A percentile compares a stretch with the other conserved stretches of the same genome.
phyloP scores from a whole-genome alignment of 2,113 vertebrate genomes.

The Pseudorasbora parva region DNA sequence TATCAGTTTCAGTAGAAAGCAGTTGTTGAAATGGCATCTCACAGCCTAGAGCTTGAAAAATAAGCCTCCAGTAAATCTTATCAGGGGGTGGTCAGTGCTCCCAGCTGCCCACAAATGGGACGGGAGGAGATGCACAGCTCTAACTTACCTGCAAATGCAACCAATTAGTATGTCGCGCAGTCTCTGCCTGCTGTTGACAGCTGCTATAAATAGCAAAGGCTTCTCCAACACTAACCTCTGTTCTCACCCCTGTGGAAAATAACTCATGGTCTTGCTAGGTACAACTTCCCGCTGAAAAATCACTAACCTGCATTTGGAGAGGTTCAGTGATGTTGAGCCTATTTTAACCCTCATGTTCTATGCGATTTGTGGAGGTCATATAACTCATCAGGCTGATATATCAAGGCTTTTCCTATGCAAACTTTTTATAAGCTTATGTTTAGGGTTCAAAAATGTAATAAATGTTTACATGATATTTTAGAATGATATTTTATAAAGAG shows the following conservation, averaged over 20 bases:
- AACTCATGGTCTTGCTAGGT: slow-evolving; percentile 37
- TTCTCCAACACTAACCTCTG: slow-evolving; percentile 62
- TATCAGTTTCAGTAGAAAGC: slow-evolving; percentile 64
- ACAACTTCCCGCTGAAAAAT: slow-evolving; percentile 40
- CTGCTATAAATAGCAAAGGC: slow-evolving; percentile 69
- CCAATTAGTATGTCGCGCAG: slow-evolving; percentile 64
- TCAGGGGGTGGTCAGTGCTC: slow-evolving; percentile 51
- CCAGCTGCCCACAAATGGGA: slow-evolving; percentile 44
- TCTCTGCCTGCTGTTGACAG: slow-evolving; percentile 64
- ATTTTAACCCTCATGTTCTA: neutral
- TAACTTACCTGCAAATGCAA: slow-evolving; percentile 67
- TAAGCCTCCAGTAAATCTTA: slow-evolving; percentile 61
- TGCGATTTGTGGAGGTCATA: too few relatives aligned
- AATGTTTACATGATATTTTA: too few relatives aligned
- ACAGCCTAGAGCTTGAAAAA: slow-evolving; percentile 61
- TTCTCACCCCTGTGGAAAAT: slow-evolving; percentile 56
- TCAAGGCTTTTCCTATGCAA: neutral
- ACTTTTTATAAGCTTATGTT: neutral
- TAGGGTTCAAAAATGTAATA: neutral
- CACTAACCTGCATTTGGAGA: slow-evolving; percentile 41
- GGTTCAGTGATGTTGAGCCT: slow-evolving; percentile 8
- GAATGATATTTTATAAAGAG: neutral
- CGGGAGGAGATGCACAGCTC: slow-evolving; percentile 45
- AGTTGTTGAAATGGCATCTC: slow-evolving; percentile 55
- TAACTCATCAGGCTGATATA: neutral